Evolutionary conservation across 1,140 invertebrate genomes (phyloP).

Genomic region (Conopomorpha cramerella): DNA sequence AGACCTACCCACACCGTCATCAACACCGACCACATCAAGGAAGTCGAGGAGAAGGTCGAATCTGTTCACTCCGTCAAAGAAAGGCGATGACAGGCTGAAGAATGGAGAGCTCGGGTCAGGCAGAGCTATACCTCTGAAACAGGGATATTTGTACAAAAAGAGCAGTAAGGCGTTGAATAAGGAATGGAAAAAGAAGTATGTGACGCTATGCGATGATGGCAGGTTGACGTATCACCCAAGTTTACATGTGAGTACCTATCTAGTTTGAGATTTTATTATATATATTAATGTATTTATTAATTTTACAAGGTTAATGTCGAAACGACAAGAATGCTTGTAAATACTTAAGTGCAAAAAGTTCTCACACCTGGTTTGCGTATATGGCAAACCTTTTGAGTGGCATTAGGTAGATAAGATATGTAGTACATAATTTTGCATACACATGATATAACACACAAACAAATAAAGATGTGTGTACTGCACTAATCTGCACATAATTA

Average conservation of each 20-base stretch:
- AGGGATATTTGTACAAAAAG: conserved; percentile 96
- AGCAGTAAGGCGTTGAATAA: conserved; percentile 95
- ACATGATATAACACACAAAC: too few relatives aligned
- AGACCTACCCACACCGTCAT: conserved; percentile 81
- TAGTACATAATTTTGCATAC: too few relatives aligned
- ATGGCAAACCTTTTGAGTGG: too few relatives aligned
- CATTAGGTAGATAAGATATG: too few relatives aligned
- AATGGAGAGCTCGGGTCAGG: conserved; percentile 91
- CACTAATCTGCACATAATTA: too few relatives aligned
- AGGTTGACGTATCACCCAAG: conserved; percentile 94
- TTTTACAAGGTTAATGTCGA: too few relatives aligned
- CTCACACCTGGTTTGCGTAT: too few relatives aligned
- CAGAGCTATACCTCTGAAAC: conserved; percentile 93
- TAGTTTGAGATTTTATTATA: conserved; percentile 5
- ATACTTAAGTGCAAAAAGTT: too few relatives aligned
- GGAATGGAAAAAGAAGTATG: conserved; percentile 99
- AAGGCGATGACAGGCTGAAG: conserved; percentile 79
- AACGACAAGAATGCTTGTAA: too few relatives aligned
- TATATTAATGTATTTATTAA: too few relatives aligned
- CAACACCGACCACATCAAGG: conserved; percentile 84
- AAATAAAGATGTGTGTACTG: too few relatives aligned
- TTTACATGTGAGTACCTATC: conserved; percentile 75
- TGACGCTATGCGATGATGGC: conserved; percentile 93
- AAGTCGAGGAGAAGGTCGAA: conserved; percentile 93
- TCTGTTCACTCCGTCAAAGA: conserved; percentile 91